Conservation (phyloP, 2,797 vertebrate species). For the Macroramphosus scolopax region DNA sequence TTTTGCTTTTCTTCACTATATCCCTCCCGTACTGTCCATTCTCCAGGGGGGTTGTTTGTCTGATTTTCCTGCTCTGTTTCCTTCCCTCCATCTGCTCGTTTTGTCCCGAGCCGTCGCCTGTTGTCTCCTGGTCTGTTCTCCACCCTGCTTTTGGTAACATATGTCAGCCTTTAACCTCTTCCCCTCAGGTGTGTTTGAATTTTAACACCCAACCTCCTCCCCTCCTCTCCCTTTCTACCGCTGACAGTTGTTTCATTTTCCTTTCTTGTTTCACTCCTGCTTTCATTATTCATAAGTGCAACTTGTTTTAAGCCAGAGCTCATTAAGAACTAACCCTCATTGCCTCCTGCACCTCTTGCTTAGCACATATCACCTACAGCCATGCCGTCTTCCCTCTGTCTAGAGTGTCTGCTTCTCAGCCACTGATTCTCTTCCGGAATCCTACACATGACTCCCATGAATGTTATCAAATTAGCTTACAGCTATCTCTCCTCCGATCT, state of each 20-base stretch:
- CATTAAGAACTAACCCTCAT: slow-evolving; percentile 57
- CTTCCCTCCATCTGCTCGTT: slow-evolving; percentile 7
- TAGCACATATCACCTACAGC: slow-evolving; percentile 34
- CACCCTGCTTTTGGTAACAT: slow-evolving; percentile 58
- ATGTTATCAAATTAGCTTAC: slow-evolving; percentile 55
- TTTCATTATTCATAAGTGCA: slow-evolving; percentile 65
- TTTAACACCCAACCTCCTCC: slow-evolving; percentile 8
- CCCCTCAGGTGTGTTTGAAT: slow-evolving; percentile 53
- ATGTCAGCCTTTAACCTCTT: slow-evolving; percentile 61
- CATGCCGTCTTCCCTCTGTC: slow-evolving; percentile 15
- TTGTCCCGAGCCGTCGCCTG: no score
- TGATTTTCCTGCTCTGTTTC: slow-evolving; percentile 38
- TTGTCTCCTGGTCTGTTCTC: background rate
- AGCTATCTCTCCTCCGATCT: slow-evolving; percentile 40
- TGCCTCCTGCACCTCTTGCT: slow-evolving; percentile 43
- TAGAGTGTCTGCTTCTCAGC: slow-evolving; percentile 19
- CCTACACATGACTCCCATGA: slow-evolving; percentile 36
- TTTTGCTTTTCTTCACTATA: slow-evolving; percentile 29
- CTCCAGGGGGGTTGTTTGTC: slow-evolving; percentile 48
- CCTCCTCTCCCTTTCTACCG: slow-evolving; percentile 4
- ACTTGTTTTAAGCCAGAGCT: slow-evolving; percentile 56
- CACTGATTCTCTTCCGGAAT: slow-evolving; percentile 27
- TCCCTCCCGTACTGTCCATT: slow-evolving; percentile 15
- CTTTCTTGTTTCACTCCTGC: slow-evolving; percentile 41
- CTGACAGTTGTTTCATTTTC: slow-evolving; percentile 33